Base-by-base conservation (phyloP, 2,888 invertebrate genomes). In the Raillietiella orientalis region DNA sequence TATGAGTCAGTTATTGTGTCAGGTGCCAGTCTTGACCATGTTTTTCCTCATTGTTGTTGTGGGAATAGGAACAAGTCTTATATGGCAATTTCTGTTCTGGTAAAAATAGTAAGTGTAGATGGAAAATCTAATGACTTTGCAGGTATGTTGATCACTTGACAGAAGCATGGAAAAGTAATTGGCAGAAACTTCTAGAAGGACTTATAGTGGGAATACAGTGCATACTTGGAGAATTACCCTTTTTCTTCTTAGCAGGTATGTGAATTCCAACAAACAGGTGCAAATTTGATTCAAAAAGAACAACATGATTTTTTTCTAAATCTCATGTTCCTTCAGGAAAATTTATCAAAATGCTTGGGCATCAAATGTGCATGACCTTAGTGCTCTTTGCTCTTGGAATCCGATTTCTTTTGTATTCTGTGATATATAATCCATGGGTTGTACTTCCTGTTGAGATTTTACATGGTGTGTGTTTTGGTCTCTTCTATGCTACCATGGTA, bases 81-180 rank as follows among this genome's bases (percentile, higher is more conserved):
- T 77, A 13, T 82, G 82, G 71, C 64, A 74, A 36, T 84, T 77
- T 41, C 48, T 79, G 1, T 74, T 75, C 41, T 75, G 72, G 67
- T 51, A n/a, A n/a, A n/a, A n/a, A n/a, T n/a, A n/a, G n/a, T n/a
- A n/a, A n/a, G n/a, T n/a, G n/a, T n/a, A n/a, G n/a, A n/a, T n/a
- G n/a, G n/a, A n/a, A n/a, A n/a, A n/a, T n/a, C n/a, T n/a, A n/a
- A n/a, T n/a, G n/a, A n/a, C n/a, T n/a, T n/a, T 36, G 9, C 32
- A 65, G 64, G 70, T 59, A 67, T 34, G 46, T 72, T 9, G 74
- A 77, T 43, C 66, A 69, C 32, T 46, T 75, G 28, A 61, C 62
- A 0, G 49, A 48, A 10, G 42, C 39, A 0, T 63, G 63, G 0
- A 58, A 56, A 1, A 60, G 57, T 40, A 46, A 45, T 2, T 55